phyloP scores from a whole-genome alignment of 2,113 vertebrate species.

The Anser cygnoides region DNA sequence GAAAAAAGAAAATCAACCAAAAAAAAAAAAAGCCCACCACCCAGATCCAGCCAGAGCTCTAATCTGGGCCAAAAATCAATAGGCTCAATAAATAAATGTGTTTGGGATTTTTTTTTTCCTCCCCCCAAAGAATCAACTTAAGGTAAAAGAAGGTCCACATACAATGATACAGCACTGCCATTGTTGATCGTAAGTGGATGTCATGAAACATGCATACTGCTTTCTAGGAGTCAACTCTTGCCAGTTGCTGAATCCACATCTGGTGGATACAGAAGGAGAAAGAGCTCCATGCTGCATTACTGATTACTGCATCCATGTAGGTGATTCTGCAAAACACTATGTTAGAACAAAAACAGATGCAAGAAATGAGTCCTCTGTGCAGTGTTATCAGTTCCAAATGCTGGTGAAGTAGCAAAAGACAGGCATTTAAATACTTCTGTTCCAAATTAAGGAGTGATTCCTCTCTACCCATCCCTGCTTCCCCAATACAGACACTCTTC shows the following conservation, averaged over 20 bases:
- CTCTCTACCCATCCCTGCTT: neutral
- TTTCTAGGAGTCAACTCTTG: neutral
- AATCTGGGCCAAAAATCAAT: constrained; percentile 1
- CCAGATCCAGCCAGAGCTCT: constrained; percentile 24
- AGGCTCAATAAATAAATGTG: neutral
- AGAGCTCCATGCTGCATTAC: neutral
- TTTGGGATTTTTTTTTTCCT: neutral
- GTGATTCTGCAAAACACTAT: neutral
- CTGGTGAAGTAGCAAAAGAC: neutral
- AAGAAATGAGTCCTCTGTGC: neutral
- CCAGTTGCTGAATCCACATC: neutral
- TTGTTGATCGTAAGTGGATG: neutral
- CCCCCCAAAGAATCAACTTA: neutral
- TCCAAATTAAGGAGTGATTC: neutral
- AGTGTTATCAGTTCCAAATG: neutral
- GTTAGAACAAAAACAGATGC: neutral
- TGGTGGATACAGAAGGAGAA: neutral
- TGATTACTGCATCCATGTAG: neutral
- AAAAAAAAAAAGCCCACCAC: neutral
- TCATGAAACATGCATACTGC: neutral
- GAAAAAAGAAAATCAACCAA: neutral
- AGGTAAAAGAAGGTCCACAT: neutral
- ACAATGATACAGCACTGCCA: neutral
- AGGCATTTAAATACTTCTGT: neutral
- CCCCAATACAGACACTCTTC: neutral